Percentiles rank a stretch among this genome's conserved stretches.
Conservation (phyloP, 1,140 invertebrate species). For the Yoshiicerus persimilis region DNA sequence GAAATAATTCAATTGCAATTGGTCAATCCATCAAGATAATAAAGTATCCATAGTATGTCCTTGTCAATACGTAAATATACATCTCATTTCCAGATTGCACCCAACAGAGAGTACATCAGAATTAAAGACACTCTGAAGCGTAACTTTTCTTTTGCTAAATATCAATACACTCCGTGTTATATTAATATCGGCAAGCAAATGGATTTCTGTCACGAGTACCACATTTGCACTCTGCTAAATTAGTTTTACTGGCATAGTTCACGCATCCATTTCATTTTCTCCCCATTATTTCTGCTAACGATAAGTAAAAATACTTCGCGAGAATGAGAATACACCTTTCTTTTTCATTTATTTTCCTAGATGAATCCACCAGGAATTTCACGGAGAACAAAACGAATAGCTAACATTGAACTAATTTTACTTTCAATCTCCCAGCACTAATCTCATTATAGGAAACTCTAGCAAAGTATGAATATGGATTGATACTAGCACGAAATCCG, state of each 20-base stretch:
- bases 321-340: background rate
- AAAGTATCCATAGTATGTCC: too few relatives aligned
- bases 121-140: background rate
- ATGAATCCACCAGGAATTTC: background rate
- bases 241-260: background rate
- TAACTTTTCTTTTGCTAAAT: background rate
- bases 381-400: background rate
- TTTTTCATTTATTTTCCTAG: background rate
- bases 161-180: background rate
- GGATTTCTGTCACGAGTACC: background rate
- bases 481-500: background rate
- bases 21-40: too few relatives aligned
- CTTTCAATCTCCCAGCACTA: background rate
- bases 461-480: background rate
- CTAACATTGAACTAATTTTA: background rate
- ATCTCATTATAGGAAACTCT: background rate
- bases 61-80: too few relatives aligned
- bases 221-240: background rate
- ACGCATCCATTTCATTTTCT: background rate
- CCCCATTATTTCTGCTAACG: background rate
- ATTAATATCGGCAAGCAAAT: background rate
- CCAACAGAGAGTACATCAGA: background rate
- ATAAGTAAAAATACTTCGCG: background rate
- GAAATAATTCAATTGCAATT: too few relatives aligned
- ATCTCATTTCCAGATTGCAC: too few relatives aligned